Percentiles rank a stretch among this genome's conserved stretches.
Conservation (phyloP, 2,888 invertebrate genomes). For the Drosophila niveifrons region DNA sequence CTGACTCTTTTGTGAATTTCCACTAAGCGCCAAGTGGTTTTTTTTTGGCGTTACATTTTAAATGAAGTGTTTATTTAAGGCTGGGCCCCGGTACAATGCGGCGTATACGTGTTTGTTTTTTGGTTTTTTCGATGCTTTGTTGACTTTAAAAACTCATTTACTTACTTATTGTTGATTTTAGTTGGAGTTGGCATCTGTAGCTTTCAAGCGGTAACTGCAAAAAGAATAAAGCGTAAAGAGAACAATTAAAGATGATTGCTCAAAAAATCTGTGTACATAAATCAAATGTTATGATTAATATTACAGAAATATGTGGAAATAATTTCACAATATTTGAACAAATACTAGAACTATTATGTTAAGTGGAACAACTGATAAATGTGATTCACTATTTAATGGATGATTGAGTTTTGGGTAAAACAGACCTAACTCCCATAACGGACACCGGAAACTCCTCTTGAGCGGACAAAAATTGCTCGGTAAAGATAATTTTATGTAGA, state of each 20-base stretch:
- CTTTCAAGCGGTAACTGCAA: conserved; percentile 42
- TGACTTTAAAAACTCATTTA: conserved; percentile 35
- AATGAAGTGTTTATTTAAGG: conserved; percentile 71
- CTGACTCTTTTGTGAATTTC: conserved; percentile 41
- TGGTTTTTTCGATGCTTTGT: conserved; percentile 17
- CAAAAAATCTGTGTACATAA: background rate
- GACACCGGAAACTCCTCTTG: too few species aligned
- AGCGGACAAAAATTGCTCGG: too few species aligned
- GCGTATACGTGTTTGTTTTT: conserved; percentile 9
- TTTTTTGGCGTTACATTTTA: conserved; percentile 74
- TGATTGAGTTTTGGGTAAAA: too few species aligned
- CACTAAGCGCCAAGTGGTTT: conserved; percentile 58
- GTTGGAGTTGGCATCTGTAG: conserved; percentile 47
- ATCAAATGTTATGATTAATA: too few species aligned
- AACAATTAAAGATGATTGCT: conserved; percentile 7
- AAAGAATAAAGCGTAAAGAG: background rate
- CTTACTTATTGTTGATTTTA: conserved; percentile 58
- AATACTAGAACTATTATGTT: too few species aligned
- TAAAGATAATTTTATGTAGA: too few species aligned
- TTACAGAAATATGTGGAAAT: too few species aligned
- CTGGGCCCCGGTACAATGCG: conserved; percentile 17
- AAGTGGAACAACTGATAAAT: too few species aligned
- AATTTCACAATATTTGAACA: too few species aligned
- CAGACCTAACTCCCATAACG: too few species aligned
- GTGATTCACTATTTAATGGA: too few species aligned